These are phyloP conservation scores for Notoglanidium macrostoma DNA, from an alignment of 2,797 vertebrate species.

Conservation along the genomic window DNA sequence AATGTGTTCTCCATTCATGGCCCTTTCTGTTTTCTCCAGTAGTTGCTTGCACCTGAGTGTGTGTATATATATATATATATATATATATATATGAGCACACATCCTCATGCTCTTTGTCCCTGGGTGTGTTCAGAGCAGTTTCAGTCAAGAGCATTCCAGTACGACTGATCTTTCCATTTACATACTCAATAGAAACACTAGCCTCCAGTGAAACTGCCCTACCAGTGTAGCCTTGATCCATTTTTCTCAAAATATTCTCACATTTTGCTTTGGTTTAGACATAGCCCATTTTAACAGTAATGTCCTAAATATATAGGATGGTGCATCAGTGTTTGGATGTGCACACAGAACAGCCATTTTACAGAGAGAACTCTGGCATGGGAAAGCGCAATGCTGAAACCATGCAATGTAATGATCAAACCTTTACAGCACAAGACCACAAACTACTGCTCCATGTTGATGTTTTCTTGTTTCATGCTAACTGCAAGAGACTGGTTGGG, in stretches of 20 bases:
- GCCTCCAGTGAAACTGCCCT: slow-evolving; percentile 15
- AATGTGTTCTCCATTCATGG: background rate
- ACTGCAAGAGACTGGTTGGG: background rate
- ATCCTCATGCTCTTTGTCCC: slow-evolving; percentile 47
- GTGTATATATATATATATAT: no score
- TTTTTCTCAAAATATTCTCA: background rate
- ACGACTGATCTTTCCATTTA: slow-evolving; percentile 33
- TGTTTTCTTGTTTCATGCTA: background rate
- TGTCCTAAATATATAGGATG: background rate
- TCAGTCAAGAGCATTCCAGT: slow-evolving; percentile 37
- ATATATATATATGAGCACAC: no score
- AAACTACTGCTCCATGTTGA: background rate
- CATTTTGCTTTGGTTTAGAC: background rate
- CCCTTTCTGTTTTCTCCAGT: background rate
- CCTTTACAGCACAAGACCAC: background rate
- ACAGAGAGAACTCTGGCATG: background rate
- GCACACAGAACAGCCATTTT: background rate
- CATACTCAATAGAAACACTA: slow-evolving; percentile 17
- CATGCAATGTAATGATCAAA: background rate
- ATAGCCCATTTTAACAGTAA: background rate
- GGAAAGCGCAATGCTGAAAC: background rate
- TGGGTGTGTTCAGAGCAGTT: slow-evolving; percentile 51
- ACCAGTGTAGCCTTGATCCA: background rate
- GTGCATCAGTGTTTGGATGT: background rate
- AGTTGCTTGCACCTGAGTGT: slow-evolving; percentile 13